Percentiles rank a stretch among this genome's conserved stretches.
phyloP scores from a whole-genome alignment of 2,888 invertebrate species.

The Acanthosepion esculentum region DNA sequence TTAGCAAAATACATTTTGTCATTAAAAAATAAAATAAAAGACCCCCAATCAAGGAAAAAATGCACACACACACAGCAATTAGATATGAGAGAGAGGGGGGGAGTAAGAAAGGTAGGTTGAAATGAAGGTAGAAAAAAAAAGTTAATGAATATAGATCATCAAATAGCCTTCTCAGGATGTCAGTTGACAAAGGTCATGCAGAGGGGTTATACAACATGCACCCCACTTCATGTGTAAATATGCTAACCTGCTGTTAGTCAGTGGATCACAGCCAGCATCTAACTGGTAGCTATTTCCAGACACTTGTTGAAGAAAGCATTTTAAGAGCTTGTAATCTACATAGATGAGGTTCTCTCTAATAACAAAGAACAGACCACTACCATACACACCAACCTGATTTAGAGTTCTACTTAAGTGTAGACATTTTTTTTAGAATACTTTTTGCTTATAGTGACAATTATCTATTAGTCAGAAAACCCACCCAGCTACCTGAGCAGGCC shows the following conservation, averaged over 20 bases:
- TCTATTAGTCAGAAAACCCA: neutral
- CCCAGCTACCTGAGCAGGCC: neutral
- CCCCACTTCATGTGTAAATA: slow-evolving; percentile 5
- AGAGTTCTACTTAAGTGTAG: neutral
- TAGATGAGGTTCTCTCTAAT: neutral
- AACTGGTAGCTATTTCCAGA: neutral
- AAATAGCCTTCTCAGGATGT: neutral
- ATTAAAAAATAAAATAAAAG: neutral
- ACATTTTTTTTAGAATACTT: no score
- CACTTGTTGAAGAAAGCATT: slow-evolving; percentile 20
- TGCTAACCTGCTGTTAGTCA: slow-evolving; percentile 33
- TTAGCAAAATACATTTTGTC: neutral
- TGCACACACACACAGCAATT: neutral
- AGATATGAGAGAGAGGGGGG: neutral
- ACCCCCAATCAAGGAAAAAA: neutral
- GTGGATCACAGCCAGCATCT: slow-evolving; percentile 22
- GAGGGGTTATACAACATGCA: neutral
- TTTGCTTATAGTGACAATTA: slow-evolving; percentile 18
- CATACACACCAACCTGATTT: neutral
- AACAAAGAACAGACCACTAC: neutral
- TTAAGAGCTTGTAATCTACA: slow-evolving; percentile 1
- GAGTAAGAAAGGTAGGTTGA: neutral
- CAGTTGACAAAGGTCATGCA: slow-evolving; percentile 6
- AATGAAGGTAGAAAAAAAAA: neutral
- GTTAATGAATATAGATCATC: slow-evolving; percentile 5